These are phyloP conservation scores for Baryphthengus martii DNA, from an alignment of 2,113 vertebrate species.

Conservation along the genomic window DNA sequence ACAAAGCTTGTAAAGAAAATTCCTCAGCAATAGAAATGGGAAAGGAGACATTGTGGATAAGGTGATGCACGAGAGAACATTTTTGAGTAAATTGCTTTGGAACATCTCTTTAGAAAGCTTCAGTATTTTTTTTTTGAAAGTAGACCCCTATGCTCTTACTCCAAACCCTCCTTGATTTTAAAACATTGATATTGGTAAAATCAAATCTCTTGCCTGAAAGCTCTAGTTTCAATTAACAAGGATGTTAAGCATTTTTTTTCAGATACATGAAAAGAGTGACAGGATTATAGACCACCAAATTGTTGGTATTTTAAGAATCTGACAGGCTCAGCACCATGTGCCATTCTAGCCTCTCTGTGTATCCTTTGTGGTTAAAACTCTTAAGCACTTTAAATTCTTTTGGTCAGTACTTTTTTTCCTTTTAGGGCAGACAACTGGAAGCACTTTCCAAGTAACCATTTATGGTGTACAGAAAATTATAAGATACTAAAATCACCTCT, in stretches of 20 bases:
- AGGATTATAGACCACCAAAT: conserved; percentile 70
- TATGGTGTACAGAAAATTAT: conserved; percentile 57
- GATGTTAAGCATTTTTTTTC: conserved; percentile 34
- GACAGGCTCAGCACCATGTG: conserved; percentile 66
- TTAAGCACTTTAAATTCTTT: conserved; percentile 71
- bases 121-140: neutral
- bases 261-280: conserved; percentile 60
- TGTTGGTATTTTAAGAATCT: conserved; percentile 73
- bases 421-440: conserved; percentile 56
- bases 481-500: conserved; percentile 65
- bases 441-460: conserved; percentile 61
- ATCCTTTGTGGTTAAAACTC: conserved; percentile 69
- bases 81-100: neutral
- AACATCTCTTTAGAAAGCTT: neutral
- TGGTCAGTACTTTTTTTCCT: conserved; percentile 63
- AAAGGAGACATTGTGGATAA: neutral
- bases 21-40: neutral
- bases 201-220: neutral
- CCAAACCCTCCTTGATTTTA: neutral
- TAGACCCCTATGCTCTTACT: neutral
- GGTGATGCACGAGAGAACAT: neutral
- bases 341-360: conserved; percentile 63
- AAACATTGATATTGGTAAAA: conserved; percentile 16
- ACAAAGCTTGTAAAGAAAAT: neutral
- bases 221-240: conserved; percentile 30